Conservation (phyloP, 1,140 invertebrate genomes). For the Drosophila asahinai region DNA sequence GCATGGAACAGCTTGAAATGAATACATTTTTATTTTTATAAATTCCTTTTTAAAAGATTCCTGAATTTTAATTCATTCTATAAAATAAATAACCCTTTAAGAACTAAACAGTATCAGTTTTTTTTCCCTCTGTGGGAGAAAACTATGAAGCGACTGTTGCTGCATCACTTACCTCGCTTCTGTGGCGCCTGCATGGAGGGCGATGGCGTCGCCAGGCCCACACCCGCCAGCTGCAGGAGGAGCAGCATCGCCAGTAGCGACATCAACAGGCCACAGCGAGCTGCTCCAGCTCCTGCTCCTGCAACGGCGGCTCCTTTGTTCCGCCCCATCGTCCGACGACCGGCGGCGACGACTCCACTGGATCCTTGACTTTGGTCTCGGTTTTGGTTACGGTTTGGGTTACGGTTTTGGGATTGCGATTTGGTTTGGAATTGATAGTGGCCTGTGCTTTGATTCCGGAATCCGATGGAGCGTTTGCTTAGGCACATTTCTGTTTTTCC, state of each 20-base stretch:
- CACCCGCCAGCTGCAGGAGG: conserved; percentile 57
- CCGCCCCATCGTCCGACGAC: conserved; percentile 60
- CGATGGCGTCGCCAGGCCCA: conserved; percentile 67
- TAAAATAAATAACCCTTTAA: no score
- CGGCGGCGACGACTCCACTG: conserved; percentile 41
- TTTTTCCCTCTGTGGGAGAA: conserved; percentile 5
- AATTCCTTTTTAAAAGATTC: no score
- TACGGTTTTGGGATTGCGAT: conserved; percentile 18
- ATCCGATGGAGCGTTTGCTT: conserved; percentile 32
- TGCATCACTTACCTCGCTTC: conserved; percentile 74
- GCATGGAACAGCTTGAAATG: no score
- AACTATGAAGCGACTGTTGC: background rate
- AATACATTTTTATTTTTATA: no score
- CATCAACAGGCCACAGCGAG: conserved; percentile 49
- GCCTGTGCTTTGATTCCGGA: conserved; percentile 34
- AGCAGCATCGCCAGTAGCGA: conserved; percentile 48
- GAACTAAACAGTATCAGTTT: background rate
- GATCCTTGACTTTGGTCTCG: conserved; percentile 55
- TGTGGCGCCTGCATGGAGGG: conserved; percentile 80
- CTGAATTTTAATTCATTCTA: no score
- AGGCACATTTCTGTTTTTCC: conserved; percentile 39
- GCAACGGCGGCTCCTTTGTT: conserved; percentile 52
- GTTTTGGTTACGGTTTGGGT: conserved; percentile 22
- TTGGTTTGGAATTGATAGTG: conserved; percentile 15
- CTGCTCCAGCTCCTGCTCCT: conserved; percentile 21